These are phyloP conservation scores for Pardosa pseudoannulata DNA, from an alignment of 2,888 invertebrate species.

Conservation along the genomic window DNA sequence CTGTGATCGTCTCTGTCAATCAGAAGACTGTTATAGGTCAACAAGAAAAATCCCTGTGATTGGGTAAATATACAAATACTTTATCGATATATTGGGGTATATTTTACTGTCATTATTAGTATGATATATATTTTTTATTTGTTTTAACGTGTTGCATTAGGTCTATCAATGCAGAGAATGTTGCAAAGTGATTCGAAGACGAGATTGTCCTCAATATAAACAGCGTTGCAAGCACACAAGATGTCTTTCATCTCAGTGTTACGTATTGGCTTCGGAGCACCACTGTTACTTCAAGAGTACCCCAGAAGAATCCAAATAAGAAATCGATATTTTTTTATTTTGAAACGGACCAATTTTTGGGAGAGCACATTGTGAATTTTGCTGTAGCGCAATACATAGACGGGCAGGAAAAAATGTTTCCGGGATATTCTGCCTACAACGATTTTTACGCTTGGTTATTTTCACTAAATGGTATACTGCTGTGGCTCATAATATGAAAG, in stretches of 20 bases:
- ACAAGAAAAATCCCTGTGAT: too few species aligned
- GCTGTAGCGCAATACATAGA: slow-evolving; percentile 9
- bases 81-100: too few species aligned
- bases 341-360: slow-evolving; percentile 32
- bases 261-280: not conserved
- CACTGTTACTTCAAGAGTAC: not conserved
- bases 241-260: slow-evolving; percentile 8
- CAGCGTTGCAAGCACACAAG: slow-evolving; percentile 7
- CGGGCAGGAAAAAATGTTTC: slow-evolving; percentile 7
- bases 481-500: too few species aligned
- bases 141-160: too few species aligned
- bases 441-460: slow-evolving; percentile 33
- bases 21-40: too few species aligned
- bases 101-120: too few species aligned
- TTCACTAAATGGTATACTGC: slow-evolving; percentile 18
- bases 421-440: not conserved
- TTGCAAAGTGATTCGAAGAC: too few species aligned
- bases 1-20: too few species aligned
- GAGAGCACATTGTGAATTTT: slow-evolving; percentile 28
- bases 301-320: not conserved
- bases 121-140: too few species aligned
- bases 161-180: too few species aligned
- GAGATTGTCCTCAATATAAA: too few species aligned
- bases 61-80: too few species aligned
- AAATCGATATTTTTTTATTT: slow-evolving; percentile 29